Evolutionary conservation across 2,113 vertebrate genomes (phyloP), one percentile per base, ranked within the genome.

Genomic region (Pyxicephalus adspersus): DNA sequence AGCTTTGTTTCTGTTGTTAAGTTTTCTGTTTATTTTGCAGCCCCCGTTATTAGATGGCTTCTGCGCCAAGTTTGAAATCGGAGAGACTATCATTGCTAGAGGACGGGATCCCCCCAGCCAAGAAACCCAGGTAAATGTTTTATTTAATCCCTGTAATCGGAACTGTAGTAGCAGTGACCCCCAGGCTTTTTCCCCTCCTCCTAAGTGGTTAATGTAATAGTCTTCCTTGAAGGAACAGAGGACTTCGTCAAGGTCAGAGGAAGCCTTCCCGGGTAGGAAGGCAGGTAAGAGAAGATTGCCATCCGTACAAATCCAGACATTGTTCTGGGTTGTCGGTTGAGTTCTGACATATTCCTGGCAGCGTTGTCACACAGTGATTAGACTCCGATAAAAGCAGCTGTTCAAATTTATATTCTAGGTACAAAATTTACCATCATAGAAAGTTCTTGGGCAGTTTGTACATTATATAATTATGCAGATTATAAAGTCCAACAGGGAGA

Each of bases 81-180:
- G 94, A 91, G 87, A 95, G 92, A 91, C 92, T 93, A 77, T 83
- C 88, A 22, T 87, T 91, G 76, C 84, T 91, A 86, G 93, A 90
- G 87, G 95, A 96, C 94, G 94, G 90, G 81, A 90, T 93, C 84
- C 94, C 94, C 13, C 93, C 95, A 83, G 89, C 94, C 51, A 98
- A 98, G 89, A 98, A 96, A 85, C 95, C 95, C 89, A 96, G 95
- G 96, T 98, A 91, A 91, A 64, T 13, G 7, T 26, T 28, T 31
- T 9, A 23, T 31, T 13, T 50, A 51, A n/a, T n/a, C 20, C 20
- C 57, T 19, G n/a, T 58, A 58, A 19, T 58, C 15, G n/a, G 18
- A 22, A 5, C 18, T 16, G 8, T 68, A 64, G 68, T 61, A 74
- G 63, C 45, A 64, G 76, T 70, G 82, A 52, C 55, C 65, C 3